Base-by-base conservation (phyloP, 1,140 invertebrate genomes). In the Drosophila sucinea region DNA sequence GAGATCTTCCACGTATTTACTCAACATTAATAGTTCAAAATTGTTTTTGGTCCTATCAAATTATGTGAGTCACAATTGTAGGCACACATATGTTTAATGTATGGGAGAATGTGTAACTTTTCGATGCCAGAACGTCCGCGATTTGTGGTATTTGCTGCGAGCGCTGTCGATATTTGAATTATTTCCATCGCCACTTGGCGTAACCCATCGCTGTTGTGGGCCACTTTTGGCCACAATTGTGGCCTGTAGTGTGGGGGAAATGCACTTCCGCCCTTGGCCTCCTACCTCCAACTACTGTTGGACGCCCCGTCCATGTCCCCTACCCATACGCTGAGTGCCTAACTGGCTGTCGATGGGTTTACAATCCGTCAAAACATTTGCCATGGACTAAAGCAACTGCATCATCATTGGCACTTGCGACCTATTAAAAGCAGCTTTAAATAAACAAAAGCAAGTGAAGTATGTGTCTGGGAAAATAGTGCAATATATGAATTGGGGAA, bases 281-380 rank as follows among this genome's bases (percentile, higher is more conserved):
- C 38, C 25, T 10, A 17, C 7, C 8, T 44, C 51, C 60, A 11
- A 69, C 35, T 33, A 55, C 67, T 58, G 62, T 71, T 77, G 79
- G 69, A 67, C 23, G 2, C 23, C 27, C 44, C 25, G 8, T 23
- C 44, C 7, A 2, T 51, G 44, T 51, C 44, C 23, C 44, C 44
- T 51, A 27, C 44, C 44, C 25, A 8, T 27, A 27, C 69, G 79
- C 69, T 73, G 79, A 87, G 76, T 79, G 83, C 76, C 79, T 76
- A 80, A 87, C 87, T 70, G 77, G 83, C 83, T 87, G 83, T 82
- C 83, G 83, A 87, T 87, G 81, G 84, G 76, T 87, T 87, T 87
- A 87, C 83, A 87, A 77, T 87, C 83, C 79, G 83, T 87, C 83
- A 87, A 87, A 86, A 87, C 82, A 82, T 70, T 82, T 76, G 60